These are phyloP conservation scores for Aplidium turbinatum DNA, from an alignment of 23 tunicate species.

Conservation along the genomic window DNA sequence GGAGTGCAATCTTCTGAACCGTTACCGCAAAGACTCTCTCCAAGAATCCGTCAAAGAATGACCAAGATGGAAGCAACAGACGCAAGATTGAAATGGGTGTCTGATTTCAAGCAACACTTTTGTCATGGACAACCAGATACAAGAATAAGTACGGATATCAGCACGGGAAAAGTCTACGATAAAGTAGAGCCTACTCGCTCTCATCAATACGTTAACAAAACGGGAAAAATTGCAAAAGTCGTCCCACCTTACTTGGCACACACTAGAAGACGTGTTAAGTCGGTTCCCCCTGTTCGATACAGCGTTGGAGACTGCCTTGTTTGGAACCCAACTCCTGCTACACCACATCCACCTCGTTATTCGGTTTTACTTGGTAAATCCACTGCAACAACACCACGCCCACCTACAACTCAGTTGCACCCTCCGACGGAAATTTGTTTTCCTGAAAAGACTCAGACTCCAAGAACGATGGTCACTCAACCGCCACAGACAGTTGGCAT, in stretches of 20 bases:
- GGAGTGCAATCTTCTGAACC: slow-evolving; percentile 34
- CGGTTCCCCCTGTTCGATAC: slow-evolving; percentile 68
- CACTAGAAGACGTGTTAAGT: slow-evolving; percentile 56
- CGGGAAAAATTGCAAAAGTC: slow-evolving; percentile 58
- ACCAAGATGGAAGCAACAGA: slow-evolving; percentile 55
- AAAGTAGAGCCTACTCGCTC: slow-evolving; percentile 48
- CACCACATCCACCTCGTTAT: slow-evolving; percentile 1
- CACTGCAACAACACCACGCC: neutral
- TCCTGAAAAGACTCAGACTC: too few relatives aligned
- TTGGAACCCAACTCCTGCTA: slow-evolving; percentile 51
- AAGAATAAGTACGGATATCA: slow-evolving; percentile 60
- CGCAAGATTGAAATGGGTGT: slow-evolving; percentile 65
- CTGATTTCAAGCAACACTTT: slow-evolving; percentile 73
- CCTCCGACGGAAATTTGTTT: too few relatives aligned
- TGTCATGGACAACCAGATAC: slow-evolving; percentile 90
- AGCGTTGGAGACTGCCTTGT: slow-evolving; percentile 80
- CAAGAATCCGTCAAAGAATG: slow-evolving; percentile 63
- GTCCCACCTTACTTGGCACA: slow-evolving; percentile 72
- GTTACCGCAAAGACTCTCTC: slow-evolving; percentile 74
- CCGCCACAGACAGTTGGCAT: too few relatives aligned
- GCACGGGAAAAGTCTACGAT: slow-evolving; percentile 54
- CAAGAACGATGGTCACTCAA: too few relatives aligned
- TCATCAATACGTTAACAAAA: slow-evolving; percentile 63
- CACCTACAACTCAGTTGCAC: too few relatives aligned
- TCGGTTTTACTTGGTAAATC: neutral